phyloP scores from a whole-genome alignment of 2,797 vertebrate genomes.

The Sebastes kiyomatsui region DNA sequence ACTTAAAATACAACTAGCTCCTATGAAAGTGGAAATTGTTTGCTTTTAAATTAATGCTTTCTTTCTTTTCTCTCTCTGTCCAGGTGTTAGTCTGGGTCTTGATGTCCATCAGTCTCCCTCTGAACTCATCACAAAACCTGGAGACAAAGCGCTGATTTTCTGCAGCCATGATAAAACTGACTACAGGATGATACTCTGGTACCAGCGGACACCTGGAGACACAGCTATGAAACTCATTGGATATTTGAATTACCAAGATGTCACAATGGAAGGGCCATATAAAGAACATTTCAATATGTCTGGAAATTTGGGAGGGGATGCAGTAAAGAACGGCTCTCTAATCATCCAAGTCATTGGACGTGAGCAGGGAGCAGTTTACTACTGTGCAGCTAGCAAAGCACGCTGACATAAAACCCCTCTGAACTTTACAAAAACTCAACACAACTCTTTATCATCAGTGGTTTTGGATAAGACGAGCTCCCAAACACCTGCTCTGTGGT shows the following conservation, averaged over 20 bases:
- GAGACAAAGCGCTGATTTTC: constrained; percentile 11
- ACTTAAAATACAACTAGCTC: accelerated
- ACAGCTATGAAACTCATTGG: constrained; percentile 34
- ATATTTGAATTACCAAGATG: background rate
- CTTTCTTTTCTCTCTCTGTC: background rate
- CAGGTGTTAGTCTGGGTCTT: constrained; percentile 33
- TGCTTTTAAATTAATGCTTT: background rate
- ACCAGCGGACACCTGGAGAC: constrained; percentile 24
- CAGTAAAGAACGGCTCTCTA: constrained; percentile 45
- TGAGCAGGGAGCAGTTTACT: constrained; percentile 56
- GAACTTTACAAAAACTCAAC: constrained; percentile 36
- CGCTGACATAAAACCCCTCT: background rate
- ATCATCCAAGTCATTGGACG: background rate
- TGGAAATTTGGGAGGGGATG: constrained; percentile 20
- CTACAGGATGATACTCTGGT: constrained; percentile 42
- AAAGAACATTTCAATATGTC: too few relatives aligned
- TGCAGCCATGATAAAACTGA: constrained; percentile 40
- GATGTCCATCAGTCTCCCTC: constrained; percentile 16
- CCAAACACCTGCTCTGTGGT: background rate
- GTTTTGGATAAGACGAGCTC: background rate
- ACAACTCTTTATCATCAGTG: background rate
- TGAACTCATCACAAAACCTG: background rate
- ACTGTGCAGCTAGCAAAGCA: constrained; percentile 65
- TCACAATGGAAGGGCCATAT: too few relatives aligned
- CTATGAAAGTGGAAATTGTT: background rate